Conservation (phyloP, 2,113 vertebrate genomes). For the Bufo gargarizans region DNA sequence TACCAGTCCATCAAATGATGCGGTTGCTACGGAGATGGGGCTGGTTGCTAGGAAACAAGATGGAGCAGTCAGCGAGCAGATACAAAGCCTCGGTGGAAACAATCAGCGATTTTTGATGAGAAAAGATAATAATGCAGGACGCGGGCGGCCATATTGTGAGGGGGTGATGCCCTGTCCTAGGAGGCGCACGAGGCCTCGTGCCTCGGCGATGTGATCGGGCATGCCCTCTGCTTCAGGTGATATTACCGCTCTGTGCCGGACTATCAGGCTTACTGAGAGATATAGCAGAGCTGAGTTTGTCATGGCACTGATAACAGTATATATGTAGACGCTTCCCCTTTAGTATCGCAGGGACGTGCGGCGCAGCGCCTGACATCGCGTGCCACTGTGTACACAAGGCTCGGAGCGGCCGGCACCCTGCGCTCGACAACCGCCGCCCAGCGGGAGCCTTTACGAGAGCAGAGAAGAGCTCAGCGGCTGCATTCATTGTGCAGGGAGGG, state of each 20-base stretch:
- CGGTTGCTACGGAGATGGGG: slow-evolving; percentile 47
- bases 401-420: not conserved
- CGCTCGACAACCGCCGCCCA: slow-evolving; percentile 15
- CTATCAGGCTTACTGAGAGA: not conserved
- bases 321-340: too few species aligned
- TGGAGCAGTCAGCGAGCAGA: not conserved
- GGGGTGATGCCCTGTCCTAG: not conserved
- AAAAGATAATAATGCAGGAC: not conserved
- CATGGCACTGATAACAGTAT: too few species aligned
- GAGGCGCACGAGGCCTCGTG: not conserved
- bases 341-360: too few species aligned
- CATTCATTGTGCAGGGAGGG: not conserved
- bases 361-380: not conserved
- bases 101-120: slow-evolving; percentile 1
- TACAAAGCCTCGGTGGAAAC: not conserved
- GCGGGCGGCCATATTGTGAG: not conserved
- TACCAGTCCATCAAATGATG: slow-evolving; percentile 3
- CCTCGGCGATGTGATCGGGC: not conserved
- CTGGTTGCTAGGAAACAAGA: slow-evolving; percentile 47
- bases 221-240: too few species aligned
- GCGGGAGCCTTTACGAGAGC: slow-evolving; percentile 6
- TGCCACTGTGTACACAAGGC: not conserved
- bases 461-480: not conserved
- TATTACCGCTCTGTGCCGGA: not conserved
- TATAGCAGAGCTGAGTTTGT: not conserved